A percentile compares a stretch with the other conserved stretches of the same genome.
Evolutionary conservation across 2,113 vertebrate genomes (phyloP).

Genomic region (Brevimyrus niger): DNA sequence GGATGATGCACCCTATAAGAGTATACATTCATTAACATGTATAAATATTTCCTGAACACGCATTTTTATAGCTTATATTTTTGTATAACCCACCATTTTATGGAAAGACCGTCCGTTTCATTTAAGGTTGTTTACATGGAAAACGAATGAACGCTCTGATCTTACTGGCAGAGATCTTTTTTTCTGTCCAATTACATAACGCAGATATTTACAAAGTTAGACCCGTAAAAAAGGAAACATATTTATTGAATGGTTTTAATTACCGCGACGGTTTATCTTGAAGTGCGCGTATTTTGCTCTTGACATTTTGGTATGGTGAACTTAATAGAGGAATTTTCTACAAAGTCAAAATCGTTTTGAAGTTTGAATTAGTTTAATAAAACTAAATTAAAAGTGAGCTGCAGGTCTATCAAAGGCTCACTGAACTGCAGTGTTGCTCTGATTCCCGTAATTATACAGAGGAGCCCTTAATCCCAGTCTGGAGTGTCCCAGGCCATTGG

Average conservation of each 20-base stretch:
- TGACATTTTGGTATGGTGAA: not conserved
- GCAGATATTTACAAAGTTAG: not conserved
- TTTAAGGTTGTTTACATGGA: not conserved
- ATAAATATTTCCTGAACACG: not conserved
- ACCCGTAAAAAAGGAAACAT: not conserved
- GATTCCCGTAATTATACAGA: not conserved
- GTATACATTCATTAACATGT: not conserved
- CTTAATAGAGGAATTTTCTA: not conserved
- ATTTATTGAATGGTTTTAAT: not conserved
- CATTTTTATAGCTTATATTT: not conserved
- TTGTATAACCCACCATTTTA: not conserved
- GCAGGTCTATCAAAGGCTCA: not conserved
- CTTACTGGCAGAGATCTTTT: not conserved
- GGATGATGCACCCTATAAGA: not conserved
- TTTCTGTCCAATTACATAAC: not conserved
- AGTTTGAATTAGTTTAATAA: not conserved
- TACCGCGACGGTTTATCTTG: not conserved
- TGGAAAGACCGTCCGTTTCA: not conserved
- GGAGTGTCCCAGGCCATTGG: not conserved
- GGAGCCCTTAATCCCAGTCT: not conserved
- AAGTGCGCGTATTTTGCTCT: not conserved
- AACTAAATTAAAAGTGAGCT: not conserved
- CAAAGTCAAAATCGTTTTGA: not conserved
- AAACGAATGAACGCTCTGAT: not conserved
- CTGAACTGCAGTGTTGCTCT: not conserved